Evolutionary conservation across 2,113 vertebrate species (phyloP).

Genomic region (Phylloscopus trochilus): DNA sequence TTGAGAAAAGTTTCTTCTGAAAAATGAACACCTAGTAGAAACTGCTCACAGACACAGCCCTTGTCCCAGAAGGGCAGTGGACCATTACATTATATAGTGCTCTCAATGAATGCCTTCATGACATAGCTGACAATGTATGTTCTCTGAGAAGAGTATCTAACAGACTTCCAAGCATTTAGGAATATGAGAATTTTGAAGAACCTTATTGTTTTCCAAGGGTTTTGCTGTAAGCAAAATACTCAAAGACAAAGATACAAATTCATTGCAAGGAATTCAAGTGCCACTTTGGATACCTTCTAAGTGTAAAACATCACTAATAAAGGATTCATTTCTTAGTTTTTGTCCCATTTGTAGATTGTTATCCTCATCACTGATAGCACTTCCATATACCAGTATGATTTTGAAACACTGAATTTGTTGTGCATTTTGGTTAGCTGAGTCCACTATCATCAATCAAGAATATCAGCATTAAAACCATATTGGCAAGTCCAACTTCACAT

Average conservation of each 20-base stretch:
- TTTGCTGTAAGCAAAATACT: not conserved
- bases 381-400: not conserved
- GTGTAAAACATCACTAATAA: not conserved
- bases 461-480: not conserved
- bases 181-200: not conserved
- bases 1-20: not conserved
- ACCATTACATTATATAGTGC: not conserved
- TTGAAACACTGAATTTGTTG: not conserved
- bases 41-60: not conserved
- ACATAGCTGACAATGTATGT: not conserved
- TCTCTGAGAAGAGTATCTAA: not conserved
- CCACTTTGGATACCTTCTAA: not conserved
- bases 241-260: not conserved
- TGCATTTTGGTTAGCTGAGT: not conserved
- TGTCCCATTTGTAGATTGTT: not conserved
- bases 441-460: not conserved
- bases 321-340: not conserved
- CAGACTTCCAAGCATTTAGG: not conserved
- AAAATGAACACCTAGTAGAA: not conserved
- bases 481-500: not conserved
- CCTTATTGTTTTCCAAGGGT: not conserved
- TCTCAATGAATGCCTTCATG: not conserved
- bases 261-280: not conserved
- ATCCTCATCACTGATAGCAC: not conserved
- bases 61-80: not conserved